Evolutionary conservation across 2,113 vertebrate species (phyloP), one percentile per base, ranked within the genome.

Genomic region (Gnathonemus echidnorhynchus): DNA sequence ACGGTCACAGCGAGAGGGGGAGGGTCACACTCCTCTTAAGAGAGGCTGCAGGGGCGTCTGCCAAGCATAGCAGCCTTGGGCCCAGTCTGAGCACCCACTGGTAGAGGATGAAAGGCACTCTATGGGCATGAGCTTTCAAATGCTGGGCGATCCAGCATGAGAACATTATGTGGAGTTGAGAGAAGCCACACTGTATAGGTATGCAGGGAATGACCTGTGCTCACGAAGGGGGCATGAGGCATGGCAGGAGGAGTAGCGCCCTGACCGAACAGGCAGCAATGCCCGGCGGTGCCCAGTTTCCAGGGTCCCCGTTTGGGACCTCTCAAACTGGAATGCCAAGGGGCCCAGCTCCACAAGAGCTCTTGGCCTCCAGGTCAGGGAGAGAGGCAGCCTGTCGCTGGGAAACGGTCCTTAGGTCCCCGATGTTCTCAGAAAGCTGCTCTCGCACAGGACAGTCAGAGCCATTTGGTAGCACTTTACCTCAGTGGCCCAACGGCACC

Each of bases 191-290:
- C 90, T 89, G 66, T 89, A 86, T 87, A 90, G 93, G 94, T 91
- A 95, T 95, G 94, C 89, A 15, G 48, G 90, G 94, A 95, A 95
- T 94, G 92, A 90, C 35, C 85, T 53, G 88, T 53, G 62, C 53
- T 89, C 86, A 66, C 56, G 21, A 45, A 53, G 49, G 6, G 49
- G 5, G 90, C 50, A n/a, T 35, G 35, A 80, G 35, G 74, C 35
- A 80, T 19, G 35, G 15, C 74, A 27, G 86, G 86, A 52, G 27
- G 49, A 24, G 24, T 53, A 17, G 24, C 6, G 6, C 42, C 5
- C 80, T 19, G 19, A 24, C 88, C 52, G 45, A 19, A 19, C 74
- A 35, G 74, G 74, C 74, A 42, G 13, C 21, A 42, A 17, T 27
- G 31, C 66, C 58, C 4, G 62, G 66, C n/a, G 9, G 77, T 46